phyloP scores from a whole-genome alignment of 2,888 invertebrate genomes.

The Apamea monoglypha region DNA sequence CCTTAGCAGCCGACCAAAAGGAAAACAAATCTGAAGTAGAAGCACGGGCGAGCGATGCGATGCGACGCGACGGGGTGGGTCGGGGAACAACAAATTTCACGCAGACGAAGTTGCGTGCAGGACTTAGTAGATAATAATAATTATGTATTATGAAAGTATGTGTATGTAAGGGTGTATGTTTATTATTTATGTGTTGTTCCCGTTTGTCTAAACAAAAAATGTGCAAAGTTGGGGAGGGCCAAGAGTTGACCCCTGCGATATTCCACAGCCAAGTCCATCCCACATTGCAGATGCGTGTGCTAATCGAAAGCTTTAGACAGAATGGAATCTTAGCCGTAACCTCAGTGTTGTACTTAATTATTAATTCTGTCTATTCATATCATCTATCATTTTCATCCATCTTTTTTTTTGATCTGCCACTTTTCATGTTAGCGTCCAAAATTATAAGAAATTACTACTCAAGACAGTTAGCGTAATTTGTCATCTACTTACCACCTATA shows the following conservation, averaged over 20 bases:
- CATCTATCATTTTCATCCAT: background rate
- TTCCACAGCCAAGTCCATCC: background rate
- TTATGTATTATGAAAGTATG: no score
- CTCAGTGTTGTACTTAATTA: background rate
- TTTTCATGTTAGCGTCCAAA: background rate
- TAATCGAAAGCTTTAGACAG: background rate
- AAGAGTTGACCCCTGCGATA: background rate
- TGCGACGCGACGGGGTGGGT: no score
- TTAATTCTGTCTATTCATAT: background rate
- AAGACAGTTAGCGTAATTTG: background rate
- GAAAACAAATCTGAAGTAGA: no score
- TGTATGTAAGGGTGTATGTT: background rate
- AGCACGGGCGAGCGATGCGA: no score
- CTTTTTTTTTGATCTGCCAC: background rate
- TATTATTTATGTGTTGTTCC: background rate
- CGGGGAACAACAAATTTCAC: no score
- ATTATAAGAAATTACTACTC: background rate
- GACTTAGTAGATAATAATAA: no score
- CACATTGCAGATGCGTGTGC: no score
- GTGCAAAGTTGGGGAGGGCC: background rate
- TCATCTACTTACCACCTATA: background rate
- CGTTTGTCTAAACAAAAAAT: background rate
- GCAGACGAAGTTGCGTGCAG: no score
- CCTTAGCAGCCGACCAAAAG: no score
- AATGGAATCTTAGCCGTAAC: background rate